Conservation (phyloP, 2,113 vertebrate genomes). For the Corythornis cristatus region DNA sequence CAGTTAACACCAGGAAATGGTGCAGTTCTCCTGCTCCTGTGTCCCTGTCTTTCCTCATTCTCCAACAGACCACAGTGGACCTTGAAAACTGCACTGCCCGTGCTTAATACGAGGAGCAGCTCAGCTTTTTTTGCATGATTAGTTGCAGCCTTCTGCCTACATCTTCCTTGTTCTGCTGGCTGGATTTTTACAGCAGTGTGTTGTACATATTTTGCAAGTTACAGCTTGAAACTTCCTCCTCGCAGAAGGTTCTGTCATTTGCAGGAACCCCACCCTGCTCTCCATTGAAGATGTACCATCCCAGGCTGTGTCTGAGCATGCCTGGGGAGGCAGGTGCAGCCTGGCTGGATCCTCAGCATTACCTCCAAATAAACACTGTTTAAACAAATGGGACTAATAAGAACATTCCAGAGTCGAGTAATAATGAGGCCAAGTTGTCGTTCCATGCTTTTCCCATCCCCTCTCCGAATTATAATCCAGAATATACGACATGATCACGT, state of each 20-base stretch:
- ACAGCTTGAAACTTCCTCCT: constrained; percentile 58
- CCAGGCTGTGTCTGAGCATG: constrained; percentile 47
- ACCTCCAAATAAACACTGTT: constrained; percentile 41
- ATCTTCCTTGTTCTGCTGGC: constrained; percentile 7
- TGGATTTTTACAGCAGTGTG: constrained; percentile 16
- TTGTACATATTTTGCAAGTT: constrained; percentile 58
- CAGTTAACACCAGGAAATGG: constrained; percentile 1
- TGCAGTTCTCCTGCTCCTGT: not conserved
- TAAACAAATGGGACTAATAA: constrained; percentile 48
- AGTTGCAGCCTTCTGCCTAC: constrained; percentile 11
- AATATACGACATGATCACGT: not conserved
- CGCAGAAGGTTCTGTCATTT: constrained; percentile 46
- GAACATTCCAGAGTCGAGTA: constrained; percentile 21
- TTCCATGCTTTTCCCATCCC: not conserved
- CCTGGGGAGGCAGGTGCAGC: constrained; percentile 59
- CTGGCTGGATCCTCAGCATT: constrained; percentile 38
- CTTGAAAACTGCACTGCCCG: not conserved
- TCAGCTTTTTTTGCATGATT: constrained; percentile 7
- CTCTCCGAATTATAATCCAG: not conserved
- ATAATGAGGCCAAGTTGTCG: not conserved
- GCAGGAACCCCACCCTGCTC: constrained; percentile 41
- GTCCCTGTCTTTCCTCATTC: not conserved
- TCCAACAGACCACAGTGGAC: not conserved
- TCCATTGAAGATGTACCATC: constrained; percentile 58
- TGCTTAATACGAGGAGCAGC: not conserved